These are phyloP conservation scores for Merodon equestris DNA, from an alignment of 2,888 invertebrate genomes.

Conservation along the genomic window DNA sequence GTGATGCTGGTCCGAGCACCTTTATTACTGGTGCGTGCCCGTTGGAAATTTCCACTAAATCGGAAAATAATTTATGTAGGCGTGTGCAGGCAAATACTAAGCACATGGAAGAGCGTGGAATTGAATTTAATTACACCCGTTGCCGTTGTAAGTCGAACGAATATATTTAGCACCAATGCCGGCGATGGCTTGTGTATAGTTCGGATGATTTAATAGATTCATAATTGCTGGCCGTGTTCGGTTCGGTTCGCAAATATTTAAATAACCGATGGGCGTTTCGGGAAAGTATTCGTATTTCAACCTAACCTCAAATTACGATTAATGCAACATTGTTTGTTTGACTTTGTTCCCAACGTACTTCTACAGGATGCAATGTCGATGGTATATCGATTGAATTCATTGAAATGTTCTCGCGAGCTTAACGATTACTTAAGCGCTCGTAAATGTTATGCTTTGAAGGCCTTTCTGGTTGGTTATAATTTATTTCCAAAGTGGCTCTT, in stretches of 20 bases:
- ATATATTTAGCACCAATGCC: slow-evolving; percentile 4
- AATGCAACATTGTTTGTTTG: too few species aligned
- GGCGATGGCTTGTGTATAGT: slow-evolving; percentile 1
- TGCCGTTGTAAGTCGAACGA: slow-evolving; percentile 25
- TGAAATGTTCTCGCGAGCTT: too few species aligned
- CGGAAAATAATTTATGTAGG: slow-evolving; percentile 60
- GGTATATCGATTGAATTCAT: too few species aligned
- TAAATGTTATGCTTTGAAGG: too few species aligned
- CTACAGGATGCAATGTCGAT: too few species aligned
- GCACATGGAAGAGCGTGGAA: slow-evolving; percentile 42
- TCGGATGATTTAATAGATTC: slow-evolving; percentile 40
- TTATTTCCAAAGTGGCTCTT: too few species aligned
- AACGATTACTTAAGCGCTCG: too few species aligned
- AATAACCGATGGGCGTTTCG: too few species aligned
- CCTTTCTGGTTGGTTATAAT: too few species aligned
- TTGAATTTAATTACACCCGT: slow-evolving; percentile 61
- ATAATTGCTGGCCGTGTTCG: slow-evolving; percentile 32
- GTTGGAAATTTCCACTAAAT: slow-evolving; percentile 56
- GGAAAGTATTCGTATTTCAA: too few species aligned
- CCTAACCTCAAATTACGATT: too few species aligned
- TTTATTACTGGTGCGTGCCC: slow-evolving; percentile 36
- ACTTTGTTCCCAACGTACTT: too few species aligned
- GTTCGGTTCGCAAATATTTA: slow-evolving; percentile 28
- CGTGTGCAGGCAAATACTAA: slow-evolving; percentile 49
- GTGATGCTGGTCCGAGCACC: not conserved